Base-by-base conservation (phyloP, 2,797 vertebrate genomes). In the Pangasius macronema region DNA sequence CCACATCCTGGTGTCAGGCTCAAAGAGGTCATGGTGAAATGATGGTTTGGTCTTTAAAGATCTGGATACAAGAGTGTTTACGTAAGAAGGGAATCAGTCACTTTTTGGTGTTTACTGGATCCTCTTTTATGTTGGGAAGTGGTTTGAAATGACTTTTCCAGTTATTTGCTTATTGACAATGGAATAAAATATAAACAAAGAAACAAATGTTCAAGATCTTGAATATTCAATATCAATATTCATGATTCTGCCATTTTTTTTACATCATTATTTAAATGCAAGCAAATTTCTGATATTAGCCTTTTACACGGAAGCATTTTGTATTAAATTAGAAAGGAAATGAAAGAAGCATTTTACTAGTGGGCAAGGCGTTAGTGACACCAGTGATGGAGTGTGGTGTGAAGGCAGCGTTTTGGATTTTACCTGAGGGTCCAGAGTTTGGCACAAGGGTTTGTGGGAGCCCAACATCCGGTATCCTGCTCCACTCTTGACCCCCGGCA, bases 401-500 rank as follows among this genome's bases (percentile, higher is more conserved):
- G 30, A 42, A 73, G 79, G 63, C 24, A 18, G 83, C 51, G 20
- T 65, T 83, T 85, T 70, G 24, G 57, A 55, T 22, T 55, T 46
- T 86, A 90, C 85, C 86, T 80, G 84, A 51, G 81, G 55, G 67
- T 68, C 42, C 53, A 10, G 22, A 30, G n/a, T 88, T 82, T 73
- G 76, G 76, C 68, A 82, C 36, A 27, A 83, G 57, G n/a, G 85
- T 68, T 88, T 87, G 65, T 72, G 67, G 81, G 83, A 88, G 77
- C 82, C 87, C 46, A 77, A 75, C 88, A 90, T 92, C 91, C 90
- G 87, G 85, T 86, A 86, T 81, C 53, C 63, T 49, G 57, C 72
- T 89, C 88, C 83, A 90, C 89, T 89, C 81, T 84, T 92, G 92
- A 93, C 92, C 93, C 83, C 68, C 3, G 70, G 84, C 88, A 91